Conservation (phyloP, 2,797 vertebrate genomes). For the Hydrocynus forskahlii region DNA sequence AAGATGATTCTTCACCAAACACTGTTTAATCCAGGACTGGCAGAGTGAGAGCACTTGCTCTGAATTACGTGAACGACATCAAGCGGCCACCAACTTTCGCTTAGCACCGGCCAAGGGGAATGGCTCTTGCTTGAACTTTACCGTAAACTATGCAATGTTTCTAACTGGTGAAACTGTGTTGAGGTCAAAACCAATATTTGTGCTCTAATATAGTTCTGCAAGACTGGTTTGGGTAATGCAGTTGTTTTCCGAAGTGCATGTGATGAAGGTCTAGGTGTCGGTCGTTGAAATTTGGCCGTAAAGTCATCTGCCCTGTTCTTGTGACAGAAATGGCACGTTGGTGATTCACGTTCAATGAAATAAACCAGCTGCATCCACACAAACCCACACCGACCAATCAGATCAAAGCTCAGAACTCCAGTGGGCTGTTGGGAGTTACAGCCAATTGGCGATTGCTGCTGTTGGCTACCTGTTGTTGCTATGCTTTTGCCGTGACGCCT, state of each 20-base stretch:
- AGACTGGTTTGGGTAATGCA: background rate
- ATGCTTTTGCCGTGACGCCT: conserved; percentile 67
- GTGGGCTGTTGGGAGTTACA: background rate
- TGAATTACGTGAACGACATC: background rate
- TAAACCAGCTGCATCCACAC: background rate
- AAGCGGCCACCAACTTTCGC: background rate
- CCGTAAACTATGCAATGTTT: background rate
- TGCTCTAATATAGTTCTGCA: background rate
- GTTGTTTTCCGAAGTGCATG: background rate
- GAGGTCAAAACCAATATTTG: background rate
- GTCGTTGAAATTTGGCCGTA: conserved; percentile 17
- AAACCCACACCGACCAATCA: conserved; percentile 1
- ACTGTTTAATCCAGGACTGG: no score
- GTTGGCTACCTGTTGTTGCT: conserved; percentile 58
- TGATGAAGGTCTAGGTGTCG: background rate
- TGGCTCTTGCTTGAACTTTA: background rate
- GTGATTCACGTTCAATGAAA: conserved; percentile 49
- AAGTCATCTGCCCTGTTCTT: conserved; percentile 24
- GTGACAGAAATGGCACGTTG: conserved; percentile 54
- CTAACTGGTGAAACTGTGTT: background rate
- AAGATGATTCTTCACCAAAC: no score
- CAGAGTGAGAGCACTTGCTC: background rate
- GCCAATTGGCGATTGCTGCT: background rate
- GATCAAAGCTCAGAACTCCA: background rate
- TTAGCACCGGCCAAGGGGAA: background rate